Percentiles rank a stretch among this genome's conserved stretches.
These are phyloP conservation scores for Macrobrachium rosenbergii DNA, from an alignment of 1,140 invertebrate species.

Conservation along the genomic window DNA sequence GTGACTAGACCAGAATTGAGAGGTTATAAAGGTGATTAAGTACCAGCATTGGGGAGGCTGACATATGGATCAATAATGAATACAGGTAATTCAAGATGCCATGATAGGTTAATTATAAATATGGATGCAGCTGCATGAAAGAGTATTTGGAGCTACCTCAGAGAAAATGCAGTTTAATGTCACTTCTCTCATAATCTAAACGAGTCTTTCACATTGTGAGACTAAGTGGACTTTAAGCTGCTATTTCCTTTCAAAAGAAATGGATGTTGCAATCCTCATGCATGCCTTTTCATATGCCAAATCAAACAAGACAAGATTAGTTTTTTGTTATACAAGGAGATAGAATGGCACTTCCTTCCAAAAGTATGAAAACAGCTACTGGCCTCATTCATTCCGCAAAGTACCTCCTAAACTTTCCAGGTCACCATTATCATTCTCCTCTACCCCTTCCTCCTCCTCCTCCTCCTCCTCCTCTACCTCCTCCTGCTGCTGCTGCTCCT, in stretches of 20 bases:
- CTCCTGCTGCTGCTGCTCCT: slow-evolving; percentile 18
- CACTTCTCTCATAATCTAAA: slow-evolving; percentile 15
- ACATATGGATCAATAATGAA: slow-evolving; percentile 26
- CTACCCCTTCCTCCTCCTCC: slow-evolving; percentile 11
- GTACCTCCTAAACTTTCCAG: slow-evolving; percentile 24
- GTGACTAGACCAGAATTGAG: slow-evolving; percentile 36
- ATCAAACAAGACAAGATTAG: neutral
- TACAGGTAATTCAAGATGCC: slow-evolving; percentile 25
- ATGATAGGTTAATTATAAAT: slow-evolving; percentile 6
- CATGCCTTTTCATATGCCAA: slow-evolving; percentile 27
- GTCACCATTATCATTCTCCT: slow-evolving; percentile 28
- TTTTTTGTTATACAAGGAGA: slow-evolving; percentile 34
- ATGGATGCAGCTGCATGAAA: slow-evolving; percentile 22
- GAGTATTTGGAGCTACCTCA: slow-evolving; percentile 14
- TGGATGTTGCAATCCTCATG: slow-evolving; percentile 23
- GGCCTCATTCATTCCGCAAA: slow-evolving; percentile 26
- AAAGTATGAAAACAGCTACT: slow-evolving; percentile 24
- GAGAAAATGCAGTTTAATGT: slow-evolving; percentile 16
- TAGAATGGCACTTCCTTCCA: slow-evolving; percentile 51
- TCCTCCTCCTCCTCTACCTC: slow-evolving; percentile 23
- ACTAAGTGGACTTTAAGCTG: slow-evolving; percentile 8
- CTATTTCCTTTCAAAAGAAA: slow-evolving; percentile 20
- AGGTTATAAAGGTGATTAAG: slow-evolving; percentile 32
- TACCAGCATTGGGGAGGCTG: slow-evolving; percentile 29
- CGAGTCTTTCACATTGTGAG: slow-evolving; percentile 4